Evolutionary conservation across 2,113 vertebrate species (phyloP).

Genomic region (Onychostruthus taczanowskii): DNA sequence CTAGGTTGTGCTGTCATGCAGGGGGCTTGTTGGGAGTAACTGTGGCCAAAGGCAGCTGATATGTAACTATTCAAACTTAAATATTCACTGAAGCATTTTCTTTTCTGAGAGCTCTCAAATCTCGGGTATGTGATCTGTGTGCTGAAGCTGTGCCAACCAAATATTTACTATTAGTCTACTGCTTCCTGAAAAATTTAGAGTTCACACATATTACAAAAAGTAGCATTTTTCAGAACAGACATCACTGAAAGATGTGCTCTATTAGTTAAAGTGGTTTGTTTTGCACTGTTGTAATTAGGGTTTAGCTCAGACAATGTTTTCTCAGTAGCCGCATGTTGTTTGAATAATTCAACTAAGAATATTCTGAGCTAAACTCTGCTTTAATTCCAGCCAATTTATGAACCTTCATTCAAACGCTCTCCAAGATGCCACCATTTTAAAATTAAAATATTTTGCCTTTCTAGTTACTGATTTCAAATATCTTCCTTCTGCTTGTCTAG

Average conservation of each 20-base stretch:
- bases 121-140: background rate
- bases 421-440: background rate
- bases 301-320: background rate
- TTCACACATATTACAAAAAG: background rate
- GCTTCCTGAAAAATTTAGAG: background rate
- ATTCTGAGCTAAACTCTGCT: slow-evolving; percentile 3
- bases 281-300: slow-evolving; percentile 6
- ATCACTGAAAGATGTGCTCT: background rate
- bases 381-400: slow-evolving; percentile 9
- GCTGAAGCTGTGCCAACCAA: slow-evolving; percentile 4
- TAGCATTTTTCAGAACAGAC: background rate
- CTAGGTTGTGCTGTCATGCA: background rate
- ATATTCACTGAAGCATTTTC: background rate
- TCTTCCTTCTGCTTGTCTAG: slow-evolving; percentile 9
- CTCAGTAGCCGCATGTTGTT: background rate
- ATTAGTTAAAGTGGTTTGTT: background rate
- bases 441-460: slow-evolving; percentile 6
- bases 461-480: slow-evolving; percentile 31
- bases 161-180: slow-evolving; percentile 3
- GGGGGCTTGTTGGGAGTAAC: background rate
- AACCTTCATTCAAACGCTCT: slow-evolving; percentile 37
- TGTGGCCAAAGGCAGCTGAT: background rate
- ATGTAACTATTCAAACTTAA: background rate
- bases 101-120: background rate
- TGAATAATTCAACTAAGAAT: slow-evolving; percentile 43